Evolutionary conservation across 2,797 vertebrate species (phyloP), one percentile per base, ranked within the genome.

Genomic region (Acipenser oxyrinchus): DNA sequence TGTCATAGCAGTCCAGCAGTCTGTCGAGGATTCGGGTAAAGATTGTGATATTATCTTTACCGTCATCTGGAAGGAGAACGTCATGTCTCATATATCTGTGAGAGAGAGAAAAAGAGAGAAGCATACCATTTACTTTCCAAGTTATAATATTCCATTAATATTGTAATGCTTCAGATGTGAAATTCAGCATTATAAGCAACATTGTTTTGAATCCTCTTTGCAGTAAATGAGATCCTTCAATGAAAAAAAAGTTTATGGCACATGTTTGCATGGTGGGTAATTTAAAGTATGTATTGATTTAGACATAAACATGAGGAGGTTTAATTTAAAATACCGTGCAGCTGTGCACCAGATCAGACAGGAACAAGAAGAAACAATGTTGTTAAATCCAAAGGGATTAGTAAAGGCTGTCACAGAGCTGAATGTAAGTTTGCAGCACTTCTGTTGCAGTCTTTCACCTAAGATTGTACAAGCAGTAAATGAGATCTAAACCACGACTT

Each of bases 21-120:
- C 92, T 88, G 84, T 95, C 94, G 78, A 95, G 81, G 78, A 95
- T 95, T 71, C 85, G 89, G 60, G 94, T 95, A 77, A 95, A 95
- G 81, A 93, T 93, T 75, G 93, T 98, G 84, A 97, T 99, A 79
- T 99, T 98, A 81, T 99, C 96, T 70, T 88, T 96, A 75, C 92
- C 92, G 76, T 96, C 95, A 62, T 95, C 95, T 0, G 94, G 92
- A 8, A 97, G 81, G 0, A 95, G 94, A n/a, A 95, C 94, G 72
- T 90, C 90, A 62, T 99, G 95, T 71, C 96, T 95, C 61, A 92
- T 90, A 60, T 92, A 92, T 76, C 94, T 97, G 79, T 18, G 15
- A 69, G 59, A 49, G 7, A 51, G 12, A 62, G 5, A 49, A 5
- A 51, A 69, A 60, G 8, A 53, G 50, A 60, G 7, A 60, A 64